Conservation (phyloP, 1,140 invertebrate genomes). For the Dysdera silvatica region DNA sequence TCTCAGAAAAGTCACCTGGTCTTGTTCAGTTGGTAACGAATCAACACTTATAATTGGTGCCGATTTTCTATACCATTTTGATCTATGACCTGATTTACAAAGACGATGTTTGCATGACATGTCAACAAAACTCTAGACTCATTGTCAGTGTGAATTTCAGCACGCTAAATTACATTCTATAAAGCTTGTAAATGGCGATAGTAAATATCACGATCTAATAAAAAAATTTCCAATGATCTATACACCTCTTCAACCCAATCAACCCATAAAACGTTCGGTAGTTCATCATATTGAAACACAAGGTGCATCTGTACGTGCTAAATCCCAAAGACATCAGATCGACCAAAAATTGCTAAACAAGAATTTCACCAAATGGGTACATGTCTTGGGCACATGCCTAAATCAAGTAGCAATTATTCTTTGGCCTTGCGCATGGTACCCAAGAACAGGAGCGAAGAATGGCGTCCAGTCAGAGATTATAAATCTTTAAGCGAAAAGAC, state of each 20-base stretch:
- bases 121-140: background rate
- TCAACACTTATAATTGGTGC: slow-evolving; percentile 15
- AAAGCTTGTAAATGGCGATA: background rate
- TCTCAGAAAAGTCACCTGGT: background rate
- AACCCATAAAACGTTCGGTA: slow-evolving; percentile 14
- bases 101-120: slow-evolving; percentile 1
- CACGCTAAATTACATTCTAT: background rate
- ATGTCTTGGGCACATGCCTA: slow-evolving; percentile 19
- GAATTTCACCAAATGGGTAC: slow-evolving; percentile 23
- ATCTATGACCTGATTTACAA: slow-evolving; percentile 5
- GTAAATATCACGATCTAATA: background rate
- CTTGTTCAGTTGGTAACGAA: slow-evolving; percentile 1
- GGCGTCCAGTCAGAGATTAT: slow-evolving; percentile 35
- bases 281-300: slow-evolving; percentile 25
- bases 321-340: slow-evolving; percentile 13
- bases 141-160: background rate
- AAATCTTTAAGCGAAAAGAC: slow-evolving; percentile 35
- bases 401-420: slow-evolving; percentile 21
- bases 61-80: slow-evolving; percentile 23
- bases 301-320: slow-evolving; percentile 7
- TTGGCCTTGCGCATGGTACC: slow-evolving; percentile 36
- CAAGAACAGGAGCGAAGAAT: slow-evolving; percentile 31
- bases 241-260: background rate
- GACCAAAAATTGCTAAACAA: slow-evolving; percentile 17
- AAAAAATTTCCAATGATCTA: slow-evolving; percentile 3